These are phyloP conservation scores for Eupsittula cactorum DNA, from an alignment of 2,113 vertebrate species.

Conservation along the genomic window DNA sequence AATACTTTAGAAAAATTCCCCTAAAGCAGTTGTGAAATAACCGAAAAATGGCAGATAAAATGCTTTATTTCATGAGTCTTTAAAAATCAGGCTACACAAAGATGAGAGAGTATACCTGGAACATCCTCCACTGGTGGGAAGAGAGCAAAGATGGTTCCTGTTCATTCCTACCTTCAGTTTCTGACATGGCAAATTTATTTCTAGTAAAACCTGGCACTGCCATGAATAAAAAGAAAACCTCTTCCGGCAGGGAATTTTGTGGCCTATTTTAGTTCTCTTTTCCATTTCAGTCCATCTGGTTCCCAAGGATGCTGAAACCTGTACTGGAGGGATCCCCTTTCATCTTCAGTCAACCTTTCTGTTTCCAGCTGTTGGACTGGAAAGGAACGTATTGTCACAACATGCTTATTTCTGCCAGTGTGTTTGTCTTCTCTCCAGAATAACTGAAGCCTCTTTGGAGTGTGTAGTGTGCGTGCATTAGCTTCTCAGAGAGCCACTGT, in stretches of 20 bases:
- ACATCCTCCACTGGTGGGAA: not conserved
- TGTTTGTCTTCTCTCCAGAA: not conserved
- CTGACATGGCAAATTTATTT: not conserved
- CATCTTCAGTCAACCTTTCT: conserved; percentile 12
- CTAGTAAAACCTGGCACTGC: not conserved
- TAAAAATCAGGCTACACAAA: not conserved
- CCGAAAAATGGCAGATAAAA: not conserved
- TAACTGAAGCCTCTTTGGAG: not conserved
- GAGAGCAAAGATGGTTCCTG: not conserved
- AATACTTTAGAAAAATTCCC: not conserved
- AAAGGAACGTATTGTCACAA: not conserved
- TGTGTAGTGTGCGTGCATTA: not conserved
- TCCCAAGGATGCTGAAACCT: conserved; percentile 24
- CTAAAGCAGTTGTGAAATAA: not conserved
- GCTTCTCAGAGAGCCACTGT: not conserved
- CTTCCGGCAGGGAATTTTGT: conserved; percentile 6
- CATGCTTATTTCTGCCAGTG: not conserved
- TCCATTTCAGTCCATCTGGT: not conserved
- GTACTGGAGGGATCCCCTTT: conserved; percentile 17
- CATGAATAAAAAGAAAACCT: not conserved
- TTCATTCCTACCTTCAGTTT: not conserved
- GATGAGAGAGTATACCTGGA: not conserved
- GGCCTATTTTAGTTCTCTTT: not conserved
- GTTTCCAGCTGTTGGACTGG: conserved; percentile 16
- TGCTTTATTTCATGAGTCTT: not conserved